These are phyloP conservation scores for Apostichopus japonicus DNA, from an alignment of 35 echinoderm and acorn worm species.

Conservation along the genomic window DNA sequence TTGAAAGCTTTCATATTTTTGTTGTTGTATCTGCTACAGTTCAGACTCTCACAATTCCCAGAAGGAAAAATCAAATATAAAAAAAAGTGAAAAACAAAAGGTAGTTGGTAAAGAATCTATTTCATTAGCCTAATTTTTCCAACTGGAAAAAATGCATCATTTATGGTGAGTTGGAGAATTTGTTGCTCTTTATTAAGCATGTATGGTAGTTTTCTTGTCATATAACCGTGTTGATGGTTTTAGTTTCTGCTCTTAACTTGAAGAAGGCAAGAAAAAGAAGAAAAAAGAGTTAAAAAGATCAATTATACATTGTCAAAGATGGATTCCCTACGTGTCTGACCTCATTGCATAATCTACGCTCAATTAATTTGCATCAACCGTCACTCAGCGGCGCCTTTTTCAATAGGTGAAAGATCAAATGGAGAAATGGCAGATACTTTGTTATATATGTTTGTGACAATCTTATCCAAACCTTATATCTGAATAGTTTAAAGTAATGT, in stretches of 20 bases:
- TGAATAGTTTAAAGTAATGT: too few relatives aligned
- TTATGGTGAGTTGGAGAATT: neutral
- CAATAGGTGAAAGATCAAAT: too few relatives aligned
- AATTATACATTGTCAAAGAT: neutral
- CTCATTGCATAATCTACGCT: neutral
- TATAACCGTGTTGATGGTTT: too few relatives aligned
- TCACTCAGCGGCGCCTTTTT: neutral
- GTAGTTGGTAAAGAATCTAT: neutral
- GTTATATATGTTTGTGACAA: too few relatives aligned
- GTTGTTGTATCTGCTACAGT: neutral
- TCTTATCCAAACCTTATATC: too few relatives aligned
- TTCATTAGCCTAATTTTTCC: constrained; percentile 42
- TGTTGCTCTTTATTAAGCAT: neutral
- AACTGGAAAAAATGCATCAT: constrained; percentile 25
- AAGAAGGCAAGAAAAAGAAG: too few relatives aligned
- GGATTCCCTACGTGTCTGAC: neutral
- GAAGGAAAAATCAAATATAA: neutral
- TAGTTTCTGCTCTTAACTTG: too few relatives aligned
- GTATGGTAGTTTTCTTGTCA: neutral
- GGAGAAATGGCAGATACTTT: too few relatives aligned
- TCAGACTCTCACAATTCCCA: neutral
- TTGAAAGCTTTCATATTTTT: too few relatives aligned
- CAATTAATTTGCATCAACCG: neutral
- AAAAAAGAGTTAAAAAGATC: neutral
- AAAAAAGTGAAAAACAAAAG: neutral